phyloP scores from a whole-genome alignment of 2,888 invertebrate genomes.

The Lissonota sp. region DNA sequence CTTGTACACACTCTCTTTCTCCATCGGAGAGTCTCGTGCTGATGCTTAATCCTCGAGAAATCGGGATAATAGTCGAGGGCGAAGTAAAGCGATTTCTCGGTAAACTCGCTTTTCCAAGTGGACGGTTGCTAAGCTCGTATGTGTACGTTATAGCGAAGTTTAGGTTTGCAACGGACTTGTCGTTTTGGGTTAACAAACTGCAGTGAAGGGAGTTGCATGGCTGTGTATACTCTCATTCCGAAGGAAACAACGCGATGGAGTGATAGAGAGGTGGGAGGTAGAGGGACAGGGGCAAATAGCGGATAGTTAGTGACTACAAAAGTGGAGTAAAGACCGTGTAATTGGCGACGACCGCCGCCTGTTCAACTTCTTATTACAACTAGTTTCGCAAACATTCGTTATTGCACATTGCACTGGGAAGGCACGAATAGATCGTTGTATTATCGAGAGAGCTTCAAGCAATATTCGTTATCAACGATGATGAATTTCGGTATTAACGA shows the following conservation, averaged over 20 bases:
- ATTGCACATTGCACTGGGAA: too few species aligned
- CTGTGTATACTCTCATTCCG: slow-evolving; percentile 58
- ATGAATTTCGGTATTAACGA: too few species aligned
- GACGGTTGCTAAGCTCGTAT: slow-evolving; percentile 10
- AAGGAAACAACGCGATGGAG: slow-evolving; percentile 1
- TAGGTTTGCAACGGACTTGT: slow-evolving; percentile 36
- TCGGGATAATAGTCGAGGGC: slow-evolving; percentile 45
- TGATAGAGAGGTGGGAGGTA: slow-evolving; percentile 8
- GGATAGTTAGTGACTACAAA: slow-evolving; percentile 33
- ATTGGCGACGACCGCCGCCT: slow-evolving; percentile 22
- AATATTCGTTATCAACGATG: too few species aligned
- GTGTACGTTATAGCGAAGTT: not conserved
- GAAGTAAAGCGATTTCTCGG: slow-evolving; percentile 31
- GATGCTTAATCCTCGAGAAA: slow-evolving; percentile 32
- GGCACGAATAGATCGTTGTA: too few species aligned
- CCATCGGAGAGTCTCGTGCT: not conserved
- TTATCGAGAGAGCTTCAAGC: too few species aligned
- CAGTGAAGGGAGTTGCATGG: slow-evolving; percentile 28
- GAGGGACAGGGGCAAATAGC: not conserved
- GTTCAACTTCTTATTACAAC: slow-evolving; percentile 1
- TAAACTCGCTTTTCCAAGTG: slow-evolving; percentile 38
- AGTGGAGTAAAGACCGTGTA: slow-evolving; percentile 53
- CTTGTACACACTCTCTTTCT: too few species aligned
- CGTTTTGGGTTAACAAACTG: slow-evolving; percentile 44
- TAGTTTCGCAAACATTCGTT: slow-evolving; percentile 38